Conservation (phyloP, 2,113 vertebrate species). For the Mastomys coucha region DNA sequence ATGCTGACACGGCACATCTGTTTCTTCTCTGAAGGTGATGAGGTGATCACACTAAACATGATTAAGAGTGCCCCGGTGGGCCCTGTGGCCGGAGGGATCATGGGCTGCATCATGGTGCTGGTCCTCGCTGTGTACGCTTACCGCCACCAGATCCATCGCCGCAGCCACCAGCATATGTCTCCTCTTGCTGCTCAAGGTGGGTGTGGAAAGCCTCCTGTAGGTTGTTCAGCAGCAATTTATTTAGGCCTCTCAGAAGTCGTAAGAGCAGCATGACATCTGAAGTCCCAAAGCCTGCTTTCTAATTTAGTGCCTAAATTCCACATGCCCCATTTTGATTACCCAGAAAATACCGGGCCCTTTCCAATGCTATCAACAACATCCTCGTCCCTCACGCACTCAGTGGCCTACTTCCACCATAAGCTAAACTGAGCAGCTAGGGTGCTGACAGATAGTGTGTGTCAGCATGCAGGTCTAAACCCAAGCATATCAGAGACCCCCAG, state of each 20-base stretch:
- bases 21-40: constrained; percentile 90
- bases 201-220: neutral
- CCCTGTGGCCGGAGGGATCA: constrained; percentile 97
- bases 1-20: neutral
- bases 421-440: neutral
- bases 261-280: neutral
- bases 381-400: neutral
- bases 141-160: constrained; percentile 97
- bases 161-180: constrained; percentile 99
- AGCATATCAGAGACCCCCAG: neutral
- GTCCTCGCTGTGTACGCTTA: constrained; percentile 98
- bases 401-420: too few relatives aligned
- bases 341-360: neutral
- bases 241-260: neutral
- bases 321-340: neutral
- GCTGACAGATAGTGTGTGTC: neutral
- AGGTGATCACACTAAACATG: constrained; percentile 96
- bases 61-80: constrained; percentile 98
- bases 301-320: neutral
- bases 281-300: neutral
- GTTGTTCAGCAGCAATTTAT: neutral
- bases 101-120: constrained; percentile 99
- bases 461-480: neutral
- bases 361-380: neutral
- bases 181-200: constrained; percentile 97